These are phyloP conservation scores for Rafetus swinhoei DNA, from an alignment of 2,113 vertebrate genomes.

Conservation along the genomic window DNA sequence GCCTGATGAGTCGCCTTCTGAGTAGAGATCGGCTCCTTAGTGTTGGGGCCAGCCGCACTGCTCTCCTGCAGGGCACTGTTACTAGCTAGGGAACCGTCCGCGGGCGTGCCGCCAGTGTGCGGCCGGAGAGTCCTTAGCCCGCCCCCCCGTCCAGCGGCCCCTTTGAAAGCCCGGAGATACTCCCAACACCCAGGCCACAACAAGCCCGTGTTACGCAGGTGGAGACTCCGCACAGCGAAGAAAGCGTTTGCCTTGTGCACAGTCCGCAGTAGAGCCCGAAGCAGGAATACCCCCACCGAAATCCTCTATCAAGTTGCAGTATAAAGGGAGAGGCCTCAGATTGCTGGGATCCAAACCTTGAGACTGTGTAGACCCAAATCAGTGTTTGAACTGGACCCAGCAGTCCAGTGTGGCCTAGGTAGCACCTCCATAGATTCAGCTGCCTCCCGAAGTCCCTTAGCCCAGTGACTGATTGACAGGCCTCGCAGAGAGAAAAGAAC, in stretches of 20 bases:
- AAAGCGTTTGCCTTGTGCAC: background rate
- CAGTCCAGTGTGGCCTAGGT: background rate
- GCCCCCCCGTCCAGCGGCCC: too few species aligned
- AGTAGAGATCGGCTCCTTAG: too few species aligned
- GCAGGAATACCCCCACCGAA: accelerated
- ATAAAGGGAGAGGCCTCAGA: background rate
- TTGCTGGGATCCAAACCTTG: too few species aligned
- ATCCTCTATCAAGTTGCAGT: background rate
- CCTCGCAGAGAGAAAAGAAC: too few species aligned
- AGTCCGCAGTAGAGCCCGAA: background rate
- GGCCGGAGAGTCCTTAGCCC: background rate
- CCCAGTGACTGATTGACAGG: background rate
- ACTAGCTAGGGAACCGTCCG: background rate
- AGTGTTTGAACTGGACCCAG: background rate
- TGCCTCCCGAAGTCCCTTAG: background rate
- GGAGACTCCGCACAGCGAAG: background rate
- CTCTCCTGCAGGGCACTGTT: too few species aligned
- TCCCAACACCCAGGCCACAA: too few species aligned
- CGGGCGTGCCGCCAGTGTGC: background rate
- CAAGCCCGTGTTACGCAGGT: too few species aligned
- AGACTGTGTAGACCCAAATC: background rate
- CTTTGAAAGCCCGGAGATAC: too few species aligned
- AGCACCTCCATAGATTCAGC: background rate
- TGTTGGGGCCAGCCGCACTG: too few species aligned
- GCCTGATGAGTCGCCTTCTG: too few species aligned